A percentile compares a stretch with the other conserved stretches of the same genome.
Evolutionary conservation across 2,113 vertebrate genomes (phyloP).

Genomic region (Tetrao urogallus): DNA sequence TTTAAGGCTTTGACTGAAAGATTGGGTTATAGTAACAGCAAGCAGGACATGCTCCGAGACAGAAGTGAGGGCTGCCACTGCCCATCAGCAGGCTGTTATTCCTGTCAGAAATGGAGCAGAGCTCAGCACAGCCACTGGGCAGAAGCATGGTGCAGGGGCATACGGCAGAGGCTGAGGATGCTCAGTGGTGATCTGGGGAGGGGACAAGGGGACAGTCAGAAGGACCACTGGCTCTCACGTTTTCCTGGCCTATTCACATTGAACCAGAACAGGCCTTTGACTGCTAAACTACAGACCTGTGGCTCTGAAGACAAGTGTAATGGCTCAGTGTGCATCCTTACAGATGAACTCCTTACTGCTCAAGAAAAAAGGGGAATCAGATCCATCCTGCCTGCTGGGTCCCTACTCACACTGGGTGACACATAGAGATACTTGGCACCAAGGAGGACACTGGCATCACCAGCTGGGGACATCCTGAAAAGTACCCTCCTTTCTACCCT

Average conservation of each 20-base stretch:
- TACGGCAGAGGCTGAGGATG: neutral
- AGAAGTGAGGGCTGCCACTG: neutral
- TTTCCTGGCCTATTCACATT: neutral
- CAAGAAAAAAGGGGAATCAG: neutral
- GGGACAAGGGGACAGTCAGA: neutral
- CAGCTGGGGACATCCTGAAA: neutral
- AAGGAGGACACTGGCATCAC: neutral
- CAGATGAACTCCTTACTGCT: neutral
- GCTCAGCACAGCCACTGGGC: neutral
- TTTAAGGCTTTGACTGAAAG: neutral
- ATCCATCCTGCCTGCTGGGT: neutral
- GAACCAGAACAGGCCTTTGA: neutral
- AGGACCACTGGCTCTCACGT: neutral
- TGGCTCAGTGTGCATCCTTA: neutral
- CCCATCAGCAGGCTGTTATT: neutral
- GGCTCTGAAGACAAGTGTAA: neutral
- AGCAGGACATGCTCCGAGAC: neutral
- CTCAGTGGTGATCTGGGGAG: neutral
- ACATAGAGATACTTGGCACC: neutral
- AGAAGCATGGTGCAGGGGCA: neutral
- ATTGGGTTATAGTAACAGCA: fast-evolving
- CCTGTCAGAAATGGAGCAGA: neutral
- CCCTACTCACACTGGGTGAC: neutral
- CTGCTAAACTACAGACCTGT: neutral
- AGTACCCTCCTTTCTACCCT: neutral